Evolutionary conservation across 2,797 vertebrate species (phyloP).

Genomic region (Sebastes ruberrimus): DNA sequence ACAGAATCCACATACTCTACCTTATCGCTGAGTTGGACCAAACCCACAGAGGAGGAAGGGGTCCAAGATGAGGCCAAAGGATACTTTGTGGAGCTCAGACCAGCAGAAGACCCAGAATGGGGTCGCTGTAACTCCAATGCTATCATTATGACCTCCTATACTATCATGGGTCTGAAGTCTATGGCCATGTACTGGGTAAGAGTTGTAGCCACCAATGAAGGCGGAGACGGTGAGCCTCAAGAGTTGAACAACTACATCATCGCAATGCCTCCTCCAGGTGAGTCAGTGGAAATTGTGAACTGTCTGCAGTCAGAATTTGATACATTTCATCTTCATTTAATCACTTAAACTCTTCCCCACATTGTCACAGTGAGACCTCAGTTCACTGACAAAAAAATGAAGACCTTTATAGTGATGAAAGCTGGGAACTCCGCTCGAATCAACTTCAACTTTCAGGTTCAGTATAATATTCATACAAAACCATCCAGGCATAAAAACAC

Average conservation of each 20-base stretch:
- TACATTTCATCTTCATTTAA: not conserved
- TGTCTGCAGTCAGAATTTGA: not conserved
- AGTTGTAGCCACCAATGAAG: constrained; percentile 83
- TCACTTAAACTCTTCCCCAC: not conserved
- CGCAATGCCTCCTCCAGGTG: constrained; percentile 80
- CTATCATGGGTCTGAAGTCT: constrained; percentile 84
- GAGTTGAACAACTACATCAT: constrained; percentile 80
- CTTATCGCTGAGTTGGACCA: constrained; percentile 86
- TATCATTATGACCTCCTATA: constrained; percentile 79
- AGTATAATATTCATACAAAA: constrained; percentile 32
- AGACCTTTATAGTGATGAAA: constrained; percentile 82
- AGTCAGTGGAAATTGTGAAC: constrained; percentile 34
- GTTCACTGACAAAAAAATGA: constrained; percentile 82
- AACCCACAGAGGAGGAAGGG: constrained; percentile 79
- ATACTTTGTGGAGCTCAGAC: constrained; percentile 87
- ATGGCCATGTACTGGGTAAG: constrained; percentile 84
- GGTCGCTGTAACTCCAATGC: constrained; percentile 79
- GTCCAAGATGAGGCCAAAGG: constrained; percentile 83
- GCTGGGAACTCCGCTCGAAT: constrained; percentile 83
- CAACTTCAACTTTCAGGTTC: constrained; percentile 87
- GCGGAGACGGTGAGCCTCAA: constrained; percentile 80
- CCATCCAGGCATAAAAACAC: not conserved
- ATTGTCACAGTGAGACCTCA: constrained; percentile 83
- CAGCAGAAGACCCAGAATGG: constrained; percentile 83
- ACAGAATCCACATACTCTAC: constrained; percentile 83